Percentiles rank a stretch among this genome's conserved stretches.
These are phyloP conservation scores for Aricia artaxerxes DNA, from an alignment of 2,888 invertebrate genomes.

Conservation along the genomic window DNA sequence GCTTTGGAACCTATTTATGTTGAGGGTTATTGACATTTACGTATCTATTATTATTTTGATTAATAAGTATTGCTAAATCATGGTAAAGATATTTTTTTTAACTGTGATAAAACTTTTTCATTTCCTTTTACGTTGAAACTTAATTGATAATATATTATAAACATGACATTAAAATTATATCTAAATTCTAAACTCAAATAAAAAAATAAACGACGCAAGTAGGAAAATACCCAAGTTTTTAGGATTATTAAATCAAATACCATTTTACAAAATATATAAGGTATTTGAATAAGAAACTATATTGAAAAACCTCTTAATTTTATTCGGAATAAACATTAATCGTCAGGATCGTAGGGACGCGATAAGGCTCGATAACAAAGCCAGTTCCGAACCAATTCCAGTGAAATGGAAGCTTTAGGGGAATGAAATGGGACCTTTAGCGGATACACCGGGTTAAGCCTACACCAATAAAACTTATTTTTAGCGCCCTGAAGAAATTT, in stretches of 20 bases:
- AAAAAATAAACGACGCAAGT: no score
- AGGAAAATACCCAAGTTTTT: no score
- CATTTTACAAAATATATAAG: not conserved
- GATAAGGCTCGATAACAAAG: slow-evolving; percentile 16
- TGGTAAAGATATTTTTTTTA: no score
- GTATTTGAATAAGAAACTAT: not conserved
- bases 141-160: no score
- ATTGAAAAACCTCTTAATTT: not conserved
- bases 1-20: not conserved
- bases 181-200: no score
- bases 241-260: not conserved
- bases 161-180: no score
- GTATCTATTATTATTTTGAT: no score
- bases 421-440: slow-evolving; percentile 22
- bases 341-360: slow-evolving; percentile 3
- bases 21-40: no score
- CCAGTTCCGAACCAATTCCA: slow-evolving; percentile 17
- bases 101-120: no score
- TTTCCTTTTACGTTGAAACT: no score
- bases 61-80: not conserved
- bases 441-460: not conserved
- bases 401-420: slow-evolving; percentile 2
- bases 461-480: slow-evolving; percentile 22
- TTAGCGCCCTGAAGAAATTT: not conserved
- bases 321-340: not conserved